These are phyloP conservation scores for Lepus oiostolus DNA, from an alignment of 2,797 vertebrate species.

Conservation along the genomic window DNA sequence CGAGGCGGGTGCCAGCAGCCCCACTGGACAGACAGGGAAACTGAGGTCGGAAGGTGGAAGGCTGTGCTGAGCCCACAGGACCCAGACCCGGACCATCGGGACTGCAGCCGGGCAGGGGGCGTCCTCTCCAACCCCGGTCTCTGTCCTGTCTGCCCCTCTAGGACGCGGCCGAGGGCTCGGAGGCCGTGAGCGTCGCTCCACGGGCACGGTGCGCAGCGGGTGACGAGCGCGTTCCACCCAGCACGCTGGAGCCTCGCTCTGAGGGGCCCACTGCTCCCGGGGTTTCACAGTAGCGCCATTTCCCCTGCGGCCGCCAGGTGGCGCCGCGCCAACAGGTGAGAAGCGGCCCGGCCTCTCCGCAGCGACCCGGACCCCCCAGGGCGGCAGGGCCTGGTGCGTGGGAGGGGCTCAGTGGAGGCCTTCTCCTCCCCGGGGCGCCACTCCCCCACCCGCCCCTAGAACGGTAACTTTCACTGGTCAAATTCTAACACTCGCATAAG, in stretches of 20 bases:
- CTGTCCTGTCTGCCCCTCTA: not conserved
- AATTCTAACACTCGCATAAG: not conserved
- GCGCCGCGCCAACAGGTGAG: not conserved
- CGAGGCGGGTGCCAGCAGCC: not conserved
- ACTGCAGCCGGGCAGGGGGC: not conserved
- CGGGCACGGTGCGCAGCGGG: too few relatives aligned
- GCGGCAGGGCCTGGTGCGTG: not conserved
- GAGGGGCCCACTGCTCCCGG: too few relatives aligned
- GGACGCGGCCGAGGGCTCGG: too few relatives aligned
- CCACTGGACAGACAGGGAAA: accelerated
- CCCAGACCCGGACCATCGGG: not conserved
- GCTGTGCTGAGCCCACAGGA: not conserved
- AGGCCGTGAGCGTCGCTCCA: too few relatives aligned
- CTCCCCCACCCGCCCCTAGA: not conserved
- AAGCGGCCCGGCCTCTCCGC: too few relatives aligned
- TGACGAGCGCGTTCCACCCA: too few relatives aligned
- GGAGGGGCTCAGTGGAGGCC: not conserved
- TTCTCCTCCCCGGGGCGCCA: not conserved
- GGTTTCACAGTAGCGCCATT: too few relatives aligned
- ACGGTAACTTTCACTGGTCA: not conserved
- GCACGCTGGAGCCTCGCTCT: too few relatives aligned
- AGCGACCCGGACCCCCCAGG: too few relatives aligned
- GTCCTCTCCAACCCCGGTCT: not conserved
- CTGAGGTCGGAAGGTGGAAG: not conserved
- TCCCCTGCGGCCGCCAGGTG: not conserved